These are phyloP conservation scores for Drosophila mayri DNA, from an alignment of 1,140 invertebrate species.

Conservation along the genomic window DNA sequence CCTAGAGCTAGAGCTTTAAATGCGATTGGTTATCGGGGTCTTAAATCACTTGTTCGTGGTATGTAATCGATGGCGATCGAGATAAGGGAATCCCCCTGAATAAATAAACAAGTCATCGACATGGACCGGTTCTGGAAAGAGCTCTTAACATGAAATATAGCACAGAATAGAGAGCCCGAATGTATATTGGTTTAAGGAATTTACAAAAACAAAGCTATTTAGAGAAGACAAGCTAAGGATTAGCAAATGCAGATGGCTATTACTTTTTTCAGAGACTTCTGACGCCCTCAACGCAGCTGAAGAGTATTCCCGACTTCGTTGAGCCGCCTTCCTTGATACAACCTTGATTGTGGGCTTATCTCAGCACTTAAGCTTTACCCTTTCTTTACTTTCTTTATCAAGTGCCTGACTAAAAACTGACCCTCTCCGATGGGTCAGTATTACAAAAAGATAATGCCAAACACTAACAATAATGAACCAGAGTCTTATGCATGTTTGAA, in stretches of 20 bases:
- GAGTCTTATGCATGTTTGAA: not conserved
- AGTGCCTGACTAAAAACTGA: slow-evolving; percentile 23
- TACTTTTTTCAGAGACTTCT: not conserved
- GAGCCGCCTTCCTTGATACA: not conserved
- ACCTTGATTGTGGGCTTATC: slow-evolving; percentile 20
- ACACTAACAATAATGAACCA: not conserved
- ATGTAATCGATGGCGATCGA: slow-evolving; percentile 5
- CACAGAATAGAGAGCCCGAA: not conserved
- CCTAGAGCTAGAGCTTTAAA: slow-evolving; percentile 15
- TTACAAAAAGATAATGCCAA: slow-evolving; percentile 19
- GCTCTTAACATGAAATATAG: not conserved
- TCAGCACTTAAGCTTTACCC: not conserved
- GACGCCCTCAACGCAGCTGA: no score
- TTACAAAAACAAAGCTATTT: not conserved
- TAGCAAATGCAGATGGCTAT: not conserved
- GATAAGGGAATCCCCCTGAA: slow-evolving; percentile 17
- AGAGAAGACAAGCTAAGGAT: not conserved
- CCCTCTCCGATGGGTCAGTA: slow-evolving; percentile 25
- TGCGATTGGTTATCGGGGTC: slow-evolving; percentile 21
- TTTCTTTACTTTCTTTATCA: slow-evolving; percentile 20
- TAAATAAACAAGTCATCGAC: slow-evolving; percentile 9
- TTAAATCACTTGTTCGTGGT: slow-evolving; percentile 25
- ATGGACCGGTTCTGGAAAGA: slow-evolving; percentile 8
- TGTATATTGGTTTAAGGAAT: not conserved
- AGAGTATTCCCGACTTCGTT: slow-evolving; percentile 5